Percentiles rank a stretch among this genome's conserved stretches.
Conservation (phyloP, 2,113 vertebrate genomes). For the Progne subis region DNA sequence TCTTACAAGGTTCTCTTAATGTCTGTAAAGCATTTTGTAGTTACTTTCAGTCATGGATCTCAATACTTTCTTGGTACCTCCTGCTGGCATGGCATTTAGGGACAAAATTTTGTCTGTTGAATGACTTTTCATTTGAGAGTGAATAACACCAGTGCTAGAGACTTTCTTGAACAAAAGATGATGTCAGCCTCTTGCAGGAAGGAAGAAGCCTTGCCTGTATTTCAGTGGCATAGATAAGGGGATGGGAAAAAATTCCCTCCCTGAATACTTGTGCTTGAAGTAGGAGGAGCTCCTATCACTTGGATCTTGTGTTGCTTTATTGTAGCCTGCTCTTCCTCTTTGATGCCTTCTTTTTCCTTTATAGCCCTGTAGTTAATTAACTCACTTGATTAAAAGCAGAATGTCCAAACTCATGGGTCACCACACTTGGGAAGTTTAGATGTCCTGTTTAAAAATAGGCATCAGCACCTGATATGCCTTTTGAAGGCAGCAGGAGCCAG, state of each 20-base stretch:
- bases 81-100: not conserved
- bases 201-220: conserved; percentile 14
- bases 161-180: not conserved
- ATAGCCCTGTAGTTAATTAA: conserved; percentile 44
- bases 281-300: conserved; percentile 2
- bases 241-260: not conserved
- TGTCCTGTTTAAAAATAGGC: conserved; percentile 47
- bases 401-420: conserved; percentile 1
- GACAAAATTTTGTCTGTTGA: not conserved
- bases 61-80: not conserved
- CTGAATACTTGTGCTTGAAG: conserved; percentile 25
- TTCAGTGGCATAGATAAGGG: conserved; percentile 19
- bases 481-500: conserved; percentile 16
- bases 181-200: not conserved
- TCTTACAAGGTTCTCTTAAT: not conserved
- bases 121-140: not conserved
- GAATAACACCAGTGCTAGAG: not conserved
- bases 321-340: conserved; percentile 50
- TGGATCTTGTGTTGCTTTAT: conserved; percentile 22
- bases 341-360: conserved; percentile 21
- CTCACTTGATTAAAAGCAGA: conserved; percentile 41
- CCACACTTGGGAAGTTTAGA: conserved; percentile 41
- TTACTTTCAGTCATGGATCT: not conserved
- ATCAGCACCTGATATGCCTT: conserved; percentile 35
- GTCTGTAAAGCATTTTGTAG: not conserved